These are phyloP conservation scores for Alviniconcha marisindica DNA, from an alignment of 1,140 invertebrate species.

Conservation along the genomic window DNA sequence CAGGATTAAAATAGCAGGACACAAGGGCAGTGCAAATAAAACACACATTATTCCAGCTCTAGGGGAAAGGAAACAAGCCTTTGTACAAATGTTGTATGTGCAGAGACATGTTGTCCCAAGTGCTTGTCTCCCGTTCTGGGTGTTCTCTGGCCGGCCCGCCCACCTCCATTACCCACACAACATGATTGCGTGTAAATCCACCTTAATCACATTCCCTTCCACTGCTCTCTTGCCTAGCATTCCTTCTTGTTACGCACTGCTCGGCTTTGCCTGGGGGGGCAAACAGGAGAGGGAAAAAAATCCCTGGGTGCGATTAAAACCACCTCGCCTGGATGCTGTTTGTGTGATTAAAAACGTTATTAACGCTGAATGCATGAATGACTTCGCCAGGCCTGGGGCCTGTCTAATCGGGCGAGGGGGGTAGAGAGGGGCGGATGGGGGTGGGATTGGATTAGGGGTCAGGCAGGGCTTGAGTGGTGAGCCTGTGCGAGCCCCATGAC, in stretches of 20 bases:
- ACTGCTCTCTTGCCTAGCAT: slow-evolving; percentile 6
- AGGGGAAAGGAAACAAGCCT: too few relatives aligned
- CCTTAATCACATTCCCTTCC: slow-evolving; percentile 19
- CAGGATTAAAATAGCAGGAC: too few relatives aligned
- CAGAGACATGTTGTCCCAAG: too few relatives aligned
- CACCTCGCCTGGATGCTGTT: neutral
- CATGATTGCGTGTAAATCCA: slow-evolving; percentile 9
- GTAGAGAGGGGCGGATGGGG: neutral
- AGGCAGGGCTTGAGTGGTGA: neutral
- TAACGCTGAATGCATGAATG: neutral
- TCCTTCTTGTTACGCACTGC: neutral
- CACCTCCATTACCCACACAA: neutral
- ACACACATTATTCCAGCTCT: too few relatives aligned
- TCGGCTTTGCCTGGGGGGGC: too few relatives aligned
- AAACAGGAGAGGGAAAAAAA: neutral
- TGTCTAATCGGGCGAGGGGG: neutral
- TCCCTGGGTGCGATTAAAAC: neutral
- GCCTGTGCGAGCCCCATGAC: neutral
- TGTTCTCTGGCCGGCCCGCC: too few relatives aligned
- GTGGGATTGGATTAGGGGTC: too few relatives aligned
- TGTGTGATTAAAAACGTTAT: slow-evolving; percentile 21
- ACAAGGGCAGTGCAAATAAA: too few relatives aligned
- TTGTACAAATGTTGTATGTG: too few relatives aligned
- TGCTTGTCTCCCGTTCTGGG: too few relatives aligned
- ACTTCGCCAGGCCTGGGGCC: neutral